phyloP scores from a whole-genome alignment of 2,888 invertebrate species.

The Asteroscopus sphinx region DNA sequence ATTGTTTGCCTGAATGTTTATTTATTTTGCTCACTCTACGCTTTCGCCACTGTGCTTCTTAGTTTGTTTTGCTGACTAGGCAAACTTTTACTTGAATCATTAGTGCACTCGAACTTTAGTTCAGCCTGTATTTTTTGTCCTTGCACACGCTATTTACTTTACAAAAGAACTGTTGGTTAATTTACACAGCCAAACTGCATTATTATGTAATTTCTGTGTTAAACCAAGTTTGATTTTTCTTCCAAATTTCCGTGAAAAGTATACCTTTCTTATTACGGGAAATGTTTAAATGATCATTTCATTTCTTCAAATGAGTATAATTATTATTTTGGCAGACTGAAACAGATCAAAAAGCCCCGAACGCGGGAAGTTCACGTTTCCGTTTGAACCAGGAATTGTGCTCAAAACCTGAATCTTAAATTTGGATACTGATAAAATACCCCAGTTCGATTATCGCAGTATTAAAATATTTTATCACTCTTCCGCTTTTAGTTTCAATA shows the following conservation, averaged over 20 bases:
- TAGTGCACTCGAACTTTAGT: neutral
- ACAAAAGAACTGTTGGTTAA: neutral
- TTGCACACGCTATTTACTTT: neutral
- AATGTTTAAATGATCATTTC: no score
- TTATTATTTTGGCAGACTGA: constrained; percentile 14
- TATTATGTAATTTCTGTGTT: no score
- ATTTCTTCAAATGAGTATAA: no score
- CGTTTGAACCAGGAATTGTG: constrained; percentile 51
- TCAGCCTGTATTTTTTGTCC: neutral
- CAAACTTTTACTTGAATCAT: constrained; percentile 30
- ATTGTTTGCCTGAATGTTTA: no score
- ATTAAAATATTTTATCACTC: constrained; percentile 29
- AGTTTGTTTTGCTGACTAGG: constrained; percentile 59
- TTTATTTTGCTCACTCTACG: neutral
- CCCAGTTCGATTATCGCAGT: constrained; percentile 32
- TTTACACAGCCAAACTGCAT: no score
- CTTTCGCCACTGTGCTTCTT: constrained; percentile 28
- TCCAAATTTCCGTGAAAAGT: no score
- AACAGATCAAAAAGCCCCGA: constrained; percentile 23
- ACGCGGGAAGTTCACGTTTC: constrained; percentile 33
- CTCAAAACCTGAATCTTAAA: constrained; percentile 40
- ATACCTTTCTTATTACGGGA: no score
- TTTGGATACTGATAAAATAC: constrained; percentile 34
- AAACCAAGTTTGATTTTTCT: no score
- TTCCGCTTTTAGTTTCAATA: constrained; percentile 19